A percentile compares a stretch with the other conserved stretches of the same genome.
These are phyloP conservation scores for Alentia gelatinosa DNA, from an alignment of 2,888 invertebrate genomes.

Conservation along the genomic window DNA sequence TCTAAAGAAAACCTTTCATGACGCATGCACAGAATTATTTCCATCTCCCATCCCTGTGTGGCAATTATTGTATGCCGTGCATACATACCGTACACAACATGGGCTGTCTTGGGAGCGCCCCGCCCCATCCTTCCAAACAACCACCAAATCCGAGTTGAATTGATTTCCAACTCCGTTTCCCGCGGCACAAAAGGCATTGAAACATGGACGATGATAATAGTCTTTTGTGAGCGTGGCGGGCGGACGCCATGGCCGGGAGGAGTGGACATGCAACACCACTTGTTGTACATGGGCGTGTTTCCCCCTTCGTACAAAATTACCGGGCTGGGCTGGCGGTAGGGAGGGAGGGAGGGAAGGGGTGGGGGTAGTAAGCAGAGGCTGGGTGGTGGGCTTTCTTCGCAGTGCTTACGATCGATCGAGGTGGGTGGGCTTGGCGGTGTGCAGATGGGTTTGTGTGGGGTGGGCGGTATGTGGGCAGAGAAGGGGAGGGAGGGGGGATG, in stretches of 20 bases:
- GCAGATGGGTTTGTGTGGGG: not conserved
- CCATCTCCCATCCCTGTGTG: no score
- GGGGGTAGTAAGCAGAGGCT: not conserved
- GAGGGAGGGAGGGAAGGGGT: no score
- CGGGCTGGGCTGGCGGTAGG: not conserved
- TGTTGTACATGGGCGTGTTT: not conserved
- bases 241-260: not conserved
- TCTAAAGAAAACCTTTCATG: no score
- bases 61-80: no score
- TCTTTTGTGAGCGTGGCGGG: not conserved
- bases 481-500: no score
- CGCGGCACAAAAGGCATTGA: not conserved
- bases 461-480: not conserved
- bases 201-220: not conserved
- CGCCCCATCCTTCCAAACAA: not conserved
- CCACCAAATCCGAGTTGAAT: conserved; percentile 26
- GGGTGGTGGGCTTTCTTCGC: not conserved
- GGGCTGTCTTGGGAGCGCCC: not conserved
- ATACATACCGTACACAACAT: not conserved
- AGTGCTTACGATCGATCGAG: not conserved
- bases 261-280: conserved; percentile 5
- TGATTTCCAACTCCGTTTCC: conserved; percentile 32
- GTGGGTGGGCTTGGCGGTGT: not conserved
- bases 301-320: not conserved
- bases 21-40: no score